phyloP scores from a whole-genome alignment of 2,113 vertebrate species.

The Melanostigma gelatinosum region DNA sequence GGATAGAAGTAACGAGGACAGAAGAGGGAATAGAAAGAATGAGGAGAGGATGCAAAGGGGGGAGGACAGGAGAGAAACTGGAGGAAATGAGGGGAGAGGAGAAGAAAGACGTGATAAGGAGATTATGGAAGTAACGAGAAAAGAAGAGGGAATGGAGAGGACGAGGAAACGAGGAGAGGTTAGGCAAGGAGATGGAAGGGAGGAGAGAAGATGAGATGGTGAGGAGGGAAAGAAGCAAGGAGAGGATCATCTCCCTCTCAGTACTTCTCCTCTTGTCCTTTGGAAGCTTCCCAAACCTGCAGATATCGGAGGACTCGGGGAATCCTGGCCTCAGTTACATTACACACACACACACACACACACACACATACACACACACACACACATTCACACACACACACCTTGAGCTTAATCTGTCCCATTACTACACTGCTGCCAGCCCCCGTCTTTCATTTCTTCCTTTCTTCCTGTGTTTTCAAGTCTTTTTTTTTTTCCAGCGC shows the following conservation, averaged over 20 bases:
- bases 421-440: slow-evolving; percentile 71
- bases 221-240: neutral
- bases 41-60: neutral
- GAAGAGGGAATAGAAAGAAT: neutral
- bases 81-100: neutral
- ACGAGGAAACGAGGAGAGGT: neutral
- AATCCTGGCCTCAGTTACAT: slow-evolving; percentile 68
- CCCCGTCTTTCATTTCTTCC: slow-evolving; percentile 72
- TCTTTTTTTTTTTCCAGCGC: slow-evolving; percentile 72
- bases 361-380: slow-evolving; percentile 47
- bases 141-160: neutral
- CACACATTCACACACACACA: slow-evolving; percentile 44
- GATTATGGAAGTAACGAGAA: neutral
- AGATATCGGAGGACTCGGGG: slow-evolving; percentile 58
- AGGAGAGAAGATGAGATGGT: neutral
- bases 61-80: neutral
- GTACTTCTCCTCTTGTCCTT: slow-evolving; percentile 13
- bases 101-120: neutral
- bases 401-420: slow-evolving; percentile 67
- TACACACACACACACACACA: slow-evolving; percentile 45
- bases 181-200: neutral
- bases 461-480: slow-evolving; percentile 73
- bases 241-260: slow-evolving; percentile 18
- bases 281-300: slow-evolving; percentile 54
- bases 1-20: neutral